Conservation (phyloP, 2,797 vertebrate species). For the Falco novaeseelandiae region DNA sequence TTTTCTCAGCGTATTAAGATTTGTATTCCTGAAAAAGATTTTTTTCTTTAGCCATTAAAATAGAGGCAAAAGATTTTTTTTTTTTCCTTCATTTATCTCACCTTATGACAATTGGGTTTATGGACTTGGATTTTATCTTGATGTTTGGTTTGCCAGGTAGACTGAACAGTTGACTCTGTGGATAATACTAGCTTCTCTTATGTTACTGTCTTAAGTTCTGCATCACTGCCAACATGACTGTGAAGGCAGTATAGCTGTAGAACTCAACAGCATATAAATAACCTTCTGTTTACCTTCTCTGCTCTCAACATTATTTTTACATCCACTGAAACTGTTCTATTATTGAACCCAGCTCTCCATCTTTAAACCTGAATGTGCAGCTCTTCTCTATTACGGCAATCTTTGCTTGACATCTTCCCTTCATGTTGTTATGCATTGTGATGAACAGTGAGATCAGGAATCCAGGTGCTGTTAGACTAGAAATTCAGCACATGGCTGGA, state of each 20-base stretch:
- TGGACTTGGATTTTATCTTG: background rate
- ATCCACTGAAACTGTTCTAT: background rate
- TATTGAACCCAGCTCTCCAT: background rate
- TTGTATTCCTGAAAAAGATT: background rate
- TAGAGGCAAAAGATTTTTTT: background rate
- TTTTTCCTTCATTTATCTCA: background rate
- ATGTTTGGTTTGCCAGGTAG: background rate
- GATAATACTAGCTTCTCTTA: background rate
- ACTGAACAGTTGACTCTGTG: background rate
- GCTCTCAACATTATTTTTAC: background rate
- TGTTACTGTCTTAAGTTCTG: background rate
- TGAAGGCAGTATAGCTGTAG: background rate
- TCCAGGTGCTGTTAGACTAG: background rate
- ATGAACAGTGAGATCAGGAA: background rate
- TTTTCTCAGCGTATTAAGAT: background rate
- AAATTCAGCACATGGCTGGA: background rate
- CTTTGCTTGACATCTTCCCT: background rate
- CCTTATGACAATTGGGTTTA: background rate
- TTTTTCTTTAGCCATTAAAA: background rate
- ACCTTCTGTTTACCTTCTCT: conserved; percentile 4
- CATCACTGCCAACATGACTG: background rate
- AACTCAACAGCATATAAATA: background rate
- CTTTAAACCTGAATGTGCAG: background rate
- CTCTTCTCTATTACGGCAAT: background rate
- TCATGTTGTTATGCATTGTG: background rate